phyloP scores from a whole-genome alignment of 2,888 invertebrate genomes.

The Euzetes globulus region DNA sequence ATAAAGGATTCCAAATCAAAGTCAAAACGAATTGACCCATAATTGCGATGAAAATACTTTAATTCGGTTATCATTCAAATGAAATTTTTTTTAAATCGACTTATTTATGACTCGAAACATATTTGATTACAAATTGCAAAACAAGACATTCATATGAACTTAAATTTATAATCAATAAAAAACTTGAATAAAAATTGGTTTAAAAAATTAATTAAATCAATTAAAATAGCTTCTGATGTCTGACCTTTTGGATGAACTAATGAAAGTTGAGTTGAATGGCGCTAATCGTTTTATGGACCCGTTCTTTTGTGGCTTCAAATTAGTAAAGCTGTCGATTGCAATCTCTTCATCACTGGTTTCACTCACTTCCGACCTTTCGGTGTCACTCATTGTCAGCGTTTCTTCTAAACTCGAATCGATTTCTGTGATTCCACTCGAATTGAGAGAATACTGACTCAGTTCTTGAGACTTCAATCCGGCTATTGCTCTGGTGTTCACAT shows the following conservation, averaged over 20 bases:
- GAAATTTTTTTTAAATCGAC: neutral
- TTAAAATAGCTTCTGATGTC: neutral
- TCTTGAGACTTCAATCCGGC: neutral
- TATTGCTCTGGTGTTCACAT: neutral
- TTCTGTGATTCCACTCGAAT: constrained; percentile 16
- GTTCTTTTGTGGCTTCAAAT: neutral
- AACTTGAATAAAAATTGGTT: neutral
- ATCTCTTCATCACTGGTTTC: constrained; percentile 27
- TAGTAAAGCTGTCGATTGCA: neutral
- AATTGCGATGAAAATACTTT: neutral
- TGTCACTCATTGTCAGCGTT: neutral
- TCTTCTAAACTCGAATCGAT: constrained; percentile 1
- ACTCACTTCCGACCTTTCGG: constrained; percentile 14
- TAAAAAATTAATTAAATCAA: neutral
- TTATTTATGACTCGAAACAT: neutral
- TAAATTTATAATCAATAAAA: neutral
- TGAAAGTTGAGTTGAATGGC: neutral
- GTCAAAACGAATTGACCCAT: constrained; percentile 12
- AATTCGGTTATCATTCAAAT: neutral
- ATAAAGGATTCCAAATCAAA: neutral
- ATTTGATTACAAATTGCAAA: neutral
- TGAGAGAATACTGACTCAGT: constrained; percentile 3
- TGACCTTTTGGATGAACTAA: neutral
- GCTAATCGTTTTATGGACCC: neutral
- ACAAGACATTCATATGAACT: neutral